Base-by-base conservation (phyloP, 2,113 vertebrate species). In the Ceyx cyanopectus region DNA sequence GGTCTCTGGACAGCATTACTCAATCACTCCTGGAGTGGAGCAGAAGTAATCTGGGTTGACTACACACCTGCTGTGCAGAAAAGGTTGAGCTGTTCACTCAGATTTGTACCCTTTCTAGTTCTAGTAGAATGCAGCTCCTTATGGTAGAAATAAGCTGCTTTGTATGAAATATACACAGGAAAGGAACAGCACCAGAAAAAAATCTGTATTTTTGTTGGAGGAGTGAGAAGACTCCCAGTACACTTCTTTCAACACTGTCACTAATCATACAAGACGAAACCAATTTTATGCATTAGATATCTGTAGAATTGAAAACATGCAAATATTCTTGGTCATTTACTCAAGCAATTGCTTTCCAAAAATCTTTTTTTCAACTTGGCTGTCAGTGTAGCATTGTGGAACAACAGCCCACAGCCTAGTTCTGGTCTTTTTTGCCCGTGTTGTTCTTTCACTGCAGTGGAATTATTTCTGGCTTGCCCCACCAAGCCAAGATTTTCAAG, bases 11-110 rank as follows among this genome's bases (percentile, higher is more conserved):
- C 29, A 78, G 40, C 32, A 53, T 48, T 86, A 29, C 23, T 90
- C 65, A 46, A 14, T 86, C 43, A 50, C 10, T 75, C 4, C 23
- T 61, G 69, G 57, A 65, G 10, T 29, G 34, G 18, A 81, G 65
- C 51, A 90, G 82, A 85, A 70, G 13, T 92, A 87, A 89, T 69
- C 27, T 81, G 18, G 53, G 86, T 20, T 84, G 89, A 81, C 73
- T 70, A 8, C 21, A 54, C 62, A 90, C 66, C 40, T 92, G 61
- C 53, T 87, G 53, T 79, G 62, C 53, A 46, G 66, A 63, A 84
- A 22, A 84, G 23, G 41, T 78, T 74, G 48, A 46, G 81, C 43
- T 84, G 7, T 70, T 60, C 3, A 3, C 37, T 91, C 57, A 84
- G 37, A 45, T 72, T 37, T 87, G 19, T 63, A 43, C 32, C 34